A percentile compares a stretch with the other conserved stretches of the same genome.
phyloP scores from a whole-genome alignment of 1,140 invertebrate species.

The Neodiprion pinetum region DNA sequence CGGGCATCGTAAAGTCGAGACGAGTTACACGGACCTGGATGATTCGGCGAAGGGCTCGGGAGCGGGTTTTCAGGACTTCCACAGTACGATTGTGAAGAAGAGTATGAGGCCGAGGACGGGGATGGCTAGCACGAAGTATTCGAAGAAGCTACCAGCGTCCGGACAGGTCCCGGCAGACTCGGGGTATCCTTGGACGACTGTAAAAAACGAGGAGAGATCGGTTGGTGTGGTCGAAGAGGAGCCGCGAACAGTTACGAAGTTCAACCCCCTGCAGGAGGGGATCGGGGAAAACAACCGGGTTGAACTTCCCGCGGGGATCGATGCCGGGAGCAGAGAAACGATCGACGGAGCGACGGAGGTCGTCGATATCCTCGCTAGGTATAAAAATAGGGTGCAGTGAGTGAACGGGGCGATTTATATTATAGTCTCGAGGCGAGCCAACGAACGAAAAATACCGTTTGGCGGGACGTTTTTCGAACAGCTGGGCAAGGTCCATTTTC shows the following conservation, averaged over 20 bases:
- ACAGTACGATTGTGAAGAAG: not conserved
- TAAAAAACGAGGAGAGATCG: no score
- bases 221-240: no score
- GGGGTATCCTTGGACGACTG: no score
- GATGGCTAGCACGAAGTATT: not conserved
- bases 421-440: no score
- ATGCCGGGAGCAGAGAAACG: not conserved
- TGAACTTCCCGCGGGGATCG: not conserved
- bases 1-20: no score
- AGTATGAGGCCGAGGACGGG: slow-evolving; percentile 1
- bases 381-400: slow-evolving; percentile 3
- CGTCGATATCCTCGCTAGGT: not conserved
- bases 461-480: no score
- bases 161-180: not conserved
- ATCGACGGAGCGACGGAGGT: not conserved
- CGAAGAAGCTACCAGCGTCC: not conserved
- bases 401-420: no score
- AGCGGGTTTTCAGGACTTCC: not conserved
- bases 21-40: no score
- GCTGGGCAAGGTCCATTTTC: not conserved
- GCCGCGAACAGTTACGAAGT: no score
- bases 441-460: no score
- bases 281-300: not conserved
- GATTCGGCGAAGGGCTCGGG: no score
- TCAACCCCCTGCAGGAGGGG: not conserved